Conservation (phyloP, 92 coral and sea anemone genomes). For the Epizoanthus rinbou region DNA sequence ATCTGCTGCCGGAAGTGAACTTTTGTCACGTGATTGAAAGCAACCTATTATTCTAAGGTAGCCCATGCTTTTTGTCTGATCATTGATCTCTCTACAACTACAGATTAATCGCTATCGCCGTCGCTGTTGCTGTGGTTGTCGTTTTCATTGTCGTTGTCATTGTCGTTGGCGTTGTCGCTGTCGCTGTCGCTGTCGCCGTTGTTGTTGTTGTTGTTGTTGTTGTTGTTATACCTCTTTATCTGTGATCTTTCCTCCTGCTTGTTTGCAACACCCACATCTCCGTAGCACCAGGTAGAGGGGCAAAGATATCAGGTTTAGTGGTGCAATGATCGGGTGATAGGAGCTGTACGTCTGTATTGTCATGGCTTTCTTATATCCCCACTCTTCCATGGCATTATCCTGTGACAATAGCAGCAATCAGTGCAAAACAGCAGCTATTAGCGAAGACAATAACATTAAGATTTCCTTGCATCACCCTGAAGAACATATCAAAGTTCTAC, state of each 20-base stretch:
- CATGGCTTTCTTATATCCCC: background rate
- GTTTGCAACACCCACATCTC: background rate
- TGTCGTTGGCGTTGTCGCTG: no score
- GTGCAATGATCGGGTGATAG: background rate
- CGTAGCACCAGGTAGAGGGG: background rate
- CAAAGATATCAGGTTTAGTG: background rate
- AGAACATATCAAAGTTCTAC: no score
- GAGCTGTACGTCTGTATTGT: slow-evolving; percentile 5
- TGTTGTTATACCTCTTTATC: background rate
- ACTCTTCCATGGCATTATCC: slow-evolving; percentile 2
- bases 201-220: no score
- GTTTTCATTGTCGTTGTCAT: no score
- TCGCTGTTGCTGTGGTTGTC: no score
- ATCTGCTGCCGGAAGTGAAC: no score
- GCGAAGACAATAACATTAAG: background rate
- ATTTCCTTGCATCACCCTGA: no score
- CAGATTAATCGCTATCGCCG: no score
- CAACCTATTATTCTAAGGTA: background rate
- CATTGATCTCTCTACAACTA: no score
- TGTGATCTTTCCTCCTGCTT: background rate
- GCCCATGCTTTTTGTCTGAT: no score
- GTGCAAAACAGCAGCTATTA: background rate
- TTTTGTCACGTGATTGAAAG: no score
- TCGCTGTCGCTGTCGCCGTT: no score
- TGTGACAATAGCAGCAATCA: background rate